Evolutionary conservation across 2,888 invertebrate species (phyloP), one percentile per base, ranked within the genome.

Genomic region (Andrena hattorfiana): DNA sequence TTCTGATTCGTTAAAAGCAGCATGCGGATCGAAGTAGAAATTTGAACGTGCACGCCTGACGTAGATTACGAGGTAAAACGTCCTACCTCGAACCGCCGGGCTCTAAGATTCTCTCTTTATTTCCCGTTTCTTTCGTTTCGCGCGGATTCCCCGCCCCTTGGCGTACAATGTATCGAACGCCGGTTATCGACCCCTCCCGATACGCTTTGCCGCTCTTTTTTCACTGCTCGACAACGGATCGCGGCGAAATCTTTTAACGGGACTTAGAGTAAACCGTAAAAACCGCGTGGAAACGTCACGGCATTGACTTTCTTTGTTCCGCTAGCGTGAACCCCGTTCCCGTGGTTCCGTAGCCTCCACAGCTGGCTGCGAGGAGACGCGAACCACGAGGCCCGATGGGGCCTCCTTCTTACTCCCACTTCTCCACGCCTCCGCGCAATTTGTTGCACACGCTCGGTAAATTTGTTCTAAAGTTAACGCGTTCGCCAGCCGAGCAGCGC

Each of bases 191-290:
- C 86, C 86, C 70, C 75, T 68, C 51, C 68, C 86, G 84, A 77
- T 67, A 84, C 87, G 89, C 84, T 88, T 89, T 83, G 89, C 86
- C 84, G 87, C 85, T 81, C 48, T 85, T 83, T 85, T 81, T 86
- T 80, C 87, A 81, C 42, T 81, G 70, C 71, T 78, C 63, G 59
- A 49, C 71, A 70, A 69, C 69, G 23, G 77, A 78, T 69, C 82
- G 70, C 68, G 88, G 87, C 83, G 87, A 89, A 89, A 89, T 88
- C 83, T 79, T 77, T 71, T 89, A 91, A 91, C 91, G 91, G 91
- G 85, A 90, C 89, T 87, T 91, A 83, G 90, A 89, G 91, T 91
- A 91, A 89, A 87, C 70, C 73, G 83, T 84, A 89, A 88, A 87
- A 88, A 85, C 77, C 77, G 73, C 77, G 75, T 77, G 76, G 73